Conservation (phyloP, 1,140 invertebrate species). For the Philopotamus ludificatus region DNA sequence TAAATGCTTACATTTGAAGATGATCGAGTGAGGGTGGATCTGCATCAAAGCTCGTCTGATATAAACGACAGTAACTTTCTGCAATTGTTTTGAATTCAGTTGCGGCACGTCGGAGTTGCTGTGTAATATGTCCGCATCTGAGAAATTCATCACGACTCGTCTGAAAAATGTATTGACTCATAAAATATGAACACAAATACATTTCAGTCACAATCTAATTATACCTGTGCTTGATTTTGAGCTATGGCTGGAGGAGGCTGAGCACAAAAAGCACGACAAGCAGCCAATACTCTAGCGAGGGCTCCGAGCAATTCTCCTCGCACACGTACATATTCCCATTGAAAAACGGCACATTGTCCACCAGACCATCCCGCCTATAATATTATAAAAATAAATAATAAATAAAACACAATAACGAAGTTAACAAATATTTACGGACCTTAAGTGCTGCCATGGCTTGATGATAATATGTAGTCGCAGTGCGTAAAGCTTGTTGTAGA, state of each 20-base stretch:
- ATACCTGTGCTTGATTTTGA: slow-evolving; percentile 64
- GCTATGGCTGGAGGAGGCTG: slow-evolving; percentile 92
- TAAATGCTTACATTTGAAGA: slow-evolving; percentile 62
- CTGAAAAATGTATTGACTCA: slow-evolving; percentile 19
- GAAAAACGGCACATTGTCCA: slow-evolving; percentile 61
- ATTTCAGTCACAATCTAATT: background rate
- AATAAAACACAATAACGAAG: background rate
- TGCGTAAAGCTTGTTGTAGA: slow-evolving; percentile 61
- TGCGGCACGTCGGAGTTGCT: slow-evolving; percentile 76
- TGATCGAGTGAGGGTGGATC: slow-evolving; percentile 82
- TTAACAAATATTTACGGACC: slow-evolving; percentile 47
- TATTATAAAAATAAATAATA: background rate
- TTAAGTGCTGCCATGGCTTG: slow-evolving; percentile 66
- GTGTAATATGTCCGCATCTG: slow-evolving; percentile 78
- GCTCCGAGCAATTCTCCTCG: slow-evolving; percentile 76
- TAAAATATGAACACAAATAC: background rate
- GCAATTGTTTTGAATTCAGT: slow-evolving; percentile 73
- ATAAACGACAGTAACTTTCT: slow-evolving; percentile 77
- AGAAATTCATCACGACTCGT: slow-evolving; percentile 72
- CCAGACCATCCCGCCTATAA: slow-evolving; percentile 58
- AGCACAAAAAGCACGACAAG: slow-evolving; percentile 80
- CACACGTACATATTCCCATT: slow-evolving; percentile 73
- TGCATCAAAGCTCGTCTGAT: slow-evolving; percentile 91
- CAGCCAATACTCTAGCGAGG: slow-evolving; percentile 71
- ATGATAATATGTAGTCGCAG: slow-evolving; percentile 60